A percentile compares a stretch with the other conserved stretches of the same genome.
phyloP scores from a whole-genome alignment of 2,797 vertebrate genomes.

The Molossus molossus region DNA sequence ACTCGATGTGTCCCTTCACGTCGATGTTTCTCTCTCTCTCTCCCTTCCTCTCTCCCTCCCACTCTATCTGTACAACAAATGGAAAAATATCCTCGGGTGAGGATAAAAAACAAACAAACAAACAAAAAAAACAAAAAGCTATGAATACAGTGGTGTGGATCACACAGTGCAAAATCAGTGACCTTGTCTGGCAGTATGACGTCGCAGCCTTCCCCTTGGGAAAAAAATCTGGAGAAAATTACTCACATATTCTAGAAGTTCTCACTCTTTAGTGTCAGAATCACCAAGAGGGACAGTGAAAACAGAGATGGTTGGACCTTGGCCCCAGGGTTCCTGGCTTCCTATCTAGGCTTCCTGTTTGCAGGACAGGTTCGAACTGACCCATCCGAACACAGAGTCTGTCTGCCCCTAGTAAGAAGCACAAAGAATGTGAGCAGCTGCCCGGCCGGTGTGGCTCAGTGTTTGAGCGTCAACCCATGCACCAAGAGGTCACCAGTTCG shows the following conservation, averaged over 20 bases:
- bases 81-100: too few species aligned
- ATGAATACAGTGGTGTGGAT: not conserved
- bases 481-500: too few species aligned
- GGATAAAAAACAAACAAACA: too few species aligned
- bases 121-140: not conserved
- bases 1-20: too few species aligned
- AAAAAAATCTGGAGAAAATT: not conserved
- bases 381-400: accelerated
- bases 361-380: not conserved
- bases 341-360: not conserved
- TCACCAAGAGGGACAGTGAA: not conserved
- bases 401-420: not conserved
- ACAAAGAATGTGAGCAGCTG: not conserved
- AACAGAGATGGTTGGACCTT: not conserved
- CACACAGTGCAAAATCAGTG: not conserved
- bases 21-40: too few species aligned
- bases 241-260: not conserved
- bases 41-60: too few species aligned
- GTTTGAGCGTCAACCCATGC: too few species aligned
- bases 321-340: not conserved
- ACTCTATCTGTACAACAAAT: too few species aligned
- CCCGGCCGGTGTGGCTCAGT: too few species aligned
- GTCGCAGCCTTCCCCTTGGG: not conserved
- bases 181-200: not conserved
- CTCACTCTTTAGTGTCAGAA: not conserved